phyloP scores from a whole-genome alignment of 2,888 invertebrate genomes.

The Amphipoea oculea region DNA sequence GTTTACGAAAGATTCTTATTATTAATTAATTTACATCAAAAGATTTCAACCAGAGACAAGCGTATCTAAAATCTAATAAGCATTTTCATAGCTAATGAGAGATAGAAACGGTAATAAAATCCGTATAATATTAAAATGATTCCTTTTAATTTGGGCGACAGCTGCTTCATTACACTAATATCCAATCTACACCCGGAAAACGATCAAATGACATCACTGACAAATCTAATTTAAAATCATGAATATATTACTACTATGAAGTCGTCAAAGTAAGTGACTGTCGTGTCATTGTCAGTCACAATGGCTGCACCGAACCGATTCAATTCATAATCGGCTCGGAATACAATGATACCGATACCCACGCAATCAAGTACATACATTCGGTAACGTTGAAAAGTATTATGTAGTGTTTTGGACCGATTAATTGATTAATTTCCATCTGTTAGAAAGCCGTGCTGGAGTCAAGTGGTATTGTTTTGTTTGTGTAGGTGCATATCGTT shows the following conservation, averaged over 20 bases:
- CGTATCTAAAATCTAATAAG: slow-evolving; percentile 48
- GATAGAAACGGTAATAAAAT: slow-evolving; percentile 30
- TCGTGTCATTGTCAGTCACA: slow-evolving; percentile 69
- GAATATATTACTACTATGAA: slow-evolving; percentile 68
- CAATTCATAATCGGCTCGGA: slow-evolving; percentile 66
- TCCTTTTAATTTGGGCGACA: slow-evolving; percentile 45
- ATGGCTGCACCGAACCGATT: slow-evolving; percentile 72
- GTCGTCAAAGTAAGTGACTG: slow-evolving; percentile 64
- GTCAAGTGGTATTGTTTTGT: slow-evolving; percentile 25
- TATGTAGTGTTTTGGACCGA: slow-evolving; percentile 46
- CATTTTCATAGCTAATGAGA: slow-evolving; percentile 30
- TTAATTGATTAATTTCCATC: slow-evolving; percentile 35
- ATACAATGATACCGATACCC: slow-evolving; percentile 73
- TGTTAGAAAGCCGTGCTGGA: neutral
- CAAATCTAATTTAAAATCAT: slow-evolving; percentile 64
- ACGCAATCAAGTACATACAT: slow-evolving; percentile 67
- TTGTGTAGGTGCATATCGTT: neutral
- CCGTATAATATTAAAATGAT: slow-evolving; percentile 39
- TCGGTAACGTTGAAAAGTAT: slow-evolving; percentile 37
- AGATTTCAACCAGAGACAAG: slow-evolving; percentile 32
- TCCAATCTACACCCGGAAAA: slow-evolving; percentile 46
- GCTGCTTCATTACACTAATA: slow-evolving; percentile 47
- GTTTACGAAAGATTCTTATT: slow-evolving; percentile 5
- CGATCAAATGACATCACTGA: slow-evolving; percentile 51
- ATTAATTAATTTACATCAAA: slow-evolving; percentile 26